These are phyloP conservation scores for Cirrhinus mrigala DNA, from an alignment of 2,797 vertebrate species.

Conservation along the genomic window DNA sequence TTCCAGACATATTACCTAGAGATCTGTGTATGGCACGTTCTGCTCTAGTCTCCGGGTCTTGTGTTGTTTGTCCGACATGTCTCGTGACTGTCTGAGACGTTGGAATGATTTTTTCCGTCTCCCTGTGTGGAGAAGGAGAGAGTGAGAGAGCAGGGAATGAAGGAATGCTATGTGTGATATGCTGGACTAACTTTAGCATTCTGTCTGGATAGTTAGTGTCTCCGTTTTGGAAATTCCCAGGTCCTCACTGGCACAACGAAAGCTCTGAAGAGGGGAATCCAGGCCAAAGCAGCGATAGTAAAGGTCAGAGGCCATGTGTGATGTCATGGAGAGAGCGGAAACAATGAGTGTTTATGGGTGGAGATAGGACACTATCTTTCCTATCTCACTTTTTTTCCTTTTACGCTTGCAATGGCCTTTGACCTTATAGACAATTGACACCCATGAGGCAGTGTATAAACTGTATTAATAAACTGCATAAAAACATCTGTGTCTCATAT, in stretches of 20 bases:
- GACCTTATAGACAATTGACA: background rate
- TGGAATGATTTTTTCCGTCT: slow-evolving; percentile 37
- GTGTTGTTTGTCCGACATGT: slow-evolving; percentile 10
- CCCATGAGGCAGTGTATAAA: background rate
- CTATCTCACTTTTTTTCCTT: too few species aligned
- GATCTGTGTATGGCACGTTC: slow-evolving; percentile 22
- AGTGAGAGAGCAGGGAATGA: background rate
- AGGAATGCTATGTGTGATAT: slow-evolving; percentile 18
- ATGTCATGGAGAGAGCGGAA: slow-evolving; percentile 8
- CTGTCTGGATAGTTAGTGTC: slow-evolving; percentile 2
- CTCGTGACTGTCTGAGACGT: slow-evolving; percentile 24
- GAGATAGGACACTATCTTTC: too few species aligned
- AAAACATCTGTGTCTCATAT: background rate
- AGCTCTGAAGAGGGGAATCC: slow-evolving; percentile 18
- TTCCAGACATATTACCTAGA: background rate
- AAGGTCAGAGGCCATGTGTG: slow-evolving; percentile 20
- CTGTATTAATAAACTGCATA: background rate
- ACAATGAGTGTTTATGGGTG: background rate
- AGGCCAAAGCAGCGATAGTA: background rate
- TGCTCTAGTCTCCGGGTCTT: slow-evolving; percentile 11
- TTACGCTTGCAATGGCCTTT: background rate
- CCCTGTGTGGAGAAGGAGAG: background rate
- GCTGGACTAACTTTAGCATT: slow-evolving; percentile 34
- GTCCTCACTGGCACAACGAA: background rate
- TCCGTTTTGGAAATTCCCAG: background rate